These are phyloP conservation scores for Mesembrinibis cayennensis DNA, from an alignment of 2,113 vertebrate species.

Conservation along the genomic window DNA sequence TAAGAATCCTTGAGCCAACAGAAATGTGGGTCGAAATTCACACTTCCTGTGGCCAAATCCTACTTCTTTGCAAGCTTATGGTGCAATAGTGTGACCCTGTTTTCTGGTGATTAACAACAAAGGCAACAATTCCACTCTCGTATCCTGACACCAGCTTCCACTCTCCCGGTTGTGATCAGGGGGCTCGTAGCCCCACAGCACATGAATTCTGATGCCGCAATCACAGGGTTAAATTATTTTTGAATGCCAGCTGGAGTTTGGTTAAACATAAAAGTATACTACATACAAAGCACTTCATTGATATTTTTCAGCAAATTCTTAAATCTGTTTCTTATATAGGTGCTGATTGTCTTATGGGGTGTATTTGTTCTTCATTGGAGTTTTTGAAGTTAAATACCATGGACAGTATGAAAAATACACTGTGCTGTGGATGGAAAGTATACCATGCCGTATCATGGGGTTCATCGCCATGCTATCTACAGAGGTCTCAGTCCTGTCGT, in stretches of 20 bases:
- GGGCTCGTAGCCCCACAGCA: not conserved
- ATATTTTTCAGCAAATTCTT: not conserved
- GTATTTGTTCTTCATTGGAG: slow-evolving; percentile 84
- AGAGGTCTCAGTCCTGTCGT: slow-evolving; percentile 83
- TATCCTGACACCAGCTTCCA: not conserved
- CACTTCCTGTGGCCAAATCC: not conserved
- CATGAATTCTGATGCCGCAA: not conserved
- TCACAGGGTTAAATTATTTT: not conserved
- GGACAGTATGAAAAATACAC: slow-evolving; percentile 85
- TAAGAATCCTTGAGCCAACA: not conserved
- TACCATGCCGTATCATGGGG: slow-evolving; percentile 79
- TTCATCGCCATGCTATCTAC: slow-evolving; percentile 84
- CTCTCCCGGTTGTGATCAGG: not conserved
- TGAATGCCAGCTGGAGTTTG: not conserved
- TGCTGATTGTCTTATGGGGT: slow-evolving; percentile 87
- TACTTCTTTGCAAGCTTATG: not conserved
- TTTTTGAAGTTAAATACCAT: slow-evolving; percentile 81
- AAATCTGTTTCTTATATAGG: slow-evolving; percentile 58
- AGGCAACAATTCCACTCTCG: not conserved
- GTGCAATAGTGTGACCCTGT: not conserved
- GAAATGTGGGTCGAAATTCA: not conserved
- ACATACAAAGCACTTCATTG: not conserved
- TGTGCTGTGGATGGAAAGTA: slow-evolving; percentile 83
- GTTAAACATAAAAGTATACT: not conserved
- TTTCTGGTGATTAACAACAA: not conserved